Evolutionary conservation across 2,888 invertebrate genomes (phyloP), one percentile per base, ranked within the genome.

Genomic region (Aricia artaxerxes): DNA sequence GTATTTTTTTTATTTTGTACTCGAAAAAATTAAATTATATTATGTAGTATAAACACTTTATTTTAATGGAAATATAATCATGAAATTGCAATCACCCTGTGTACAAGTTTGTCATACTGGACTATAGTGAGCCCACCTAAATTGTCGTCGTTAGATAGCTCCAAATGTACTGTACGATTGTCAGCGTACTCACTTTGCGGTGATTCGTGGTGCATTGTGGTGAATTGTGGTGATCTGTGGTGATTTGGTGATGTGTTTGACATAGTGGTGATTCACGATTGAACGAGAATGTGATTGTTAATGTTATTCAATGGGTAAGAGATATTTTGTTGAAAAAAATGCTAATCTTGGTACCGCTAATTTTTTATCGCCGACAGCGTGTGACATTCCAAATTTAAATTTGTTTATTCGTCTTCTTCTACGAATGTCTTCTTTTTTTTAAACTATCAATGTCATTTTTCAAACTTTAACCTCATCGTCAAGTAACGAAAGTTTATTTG

Each of bases 21-120:
- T 44, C 1, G 1, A 6, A 7, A 44, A 44, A 44, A 44, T 7
- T 1, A 44, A 44, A 44, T 7, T 1, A 6, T 6, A 44, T 44
- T 44, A 24, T 24, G 24, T 44, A 44, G 7, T 44, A 40, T 40
- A 5, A 40, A 40, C 40, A 44, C 40, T 44, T 44, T 7, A 44
- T 1, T 44, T 44, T 1, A 1, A 44, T 44, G 7, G 7, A 44
- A 44, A 44, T 44, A 44, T 1, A 60, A 5, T n/a, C n/a, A 60
- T 11, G n/a, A 60, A 60, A 5, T 60, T 11, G 7, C 44, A 78
- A 60, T 80, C 88, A 87, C 1, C 84, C 87, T 89, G 84, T 89
- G 87, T 80, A 40, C 78, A 75, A 49, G 38, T 81, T 78, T 77
- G 80, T 61, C 73, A 78, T 82, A 79, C 80, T 80, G 69, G 79